Evolutionary conservation across 2,113 vertebrate genomes (phyloP), one percentile per base, ranked within the genome.

Genomic region (Saguinus midas): DNA sequence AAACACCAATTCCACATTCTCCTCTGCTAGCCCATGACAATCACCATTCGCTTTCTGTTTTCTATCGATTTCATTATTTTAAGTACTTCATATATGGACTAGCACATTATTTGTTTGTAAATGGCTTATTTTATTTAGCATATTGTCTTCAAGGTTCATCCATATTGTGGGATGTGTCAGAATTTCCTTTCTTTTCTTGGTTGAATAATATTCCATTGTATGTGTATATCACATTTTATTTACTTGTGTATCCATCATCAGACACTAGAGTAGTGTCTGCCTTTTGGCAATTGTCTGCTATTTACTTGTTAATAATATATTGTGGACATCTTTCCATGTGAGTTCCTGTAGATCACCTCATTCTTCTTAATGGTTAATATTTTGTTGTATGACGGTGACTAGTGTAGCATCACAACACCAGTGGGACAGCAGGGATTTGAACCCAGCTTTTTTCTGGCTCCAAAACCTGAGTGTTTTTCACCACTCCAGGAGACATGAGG

Each of bases 41-140:
- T 8, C 43, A 76, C 40, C 73, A 76, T 45, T 90, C 37, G 27
- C 40, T 90, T 45, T 50, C 52, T 89, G 35, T 57, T 66, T 78
- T 78, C 86, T 82, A 23, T 85, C 23, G 66, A 64, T 88, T 35
- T 85, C 43, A 35, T 14, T 57, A 43, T 32, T 45, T 45, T 45
- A 45, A 61, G 10, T 81, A 21, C 20, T 14, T 85, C 52, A 20
- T 16, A 8, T 50, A 55, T 55, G 21, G 79, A 78, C 14, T 86
- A 17, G 23, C 14, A 76, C 16, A 55, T 29, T 48, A 61, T 90
- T 78, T 85, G 18, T 58, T 86, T 87, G 45, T 83, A 52, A 72
- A 55, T 81, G 8, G n/a, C 32, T 96, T 87, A 21, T 82, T 92
- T 96, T 66, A 81, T 21, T 96, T 87, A 85, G 25, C 32, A 11